These are phyloP conservation scores for Aproaerema taeniolella DNA, from an alignment of 2,888 invertebrate species.

Conservation along the genomic window DNA sequence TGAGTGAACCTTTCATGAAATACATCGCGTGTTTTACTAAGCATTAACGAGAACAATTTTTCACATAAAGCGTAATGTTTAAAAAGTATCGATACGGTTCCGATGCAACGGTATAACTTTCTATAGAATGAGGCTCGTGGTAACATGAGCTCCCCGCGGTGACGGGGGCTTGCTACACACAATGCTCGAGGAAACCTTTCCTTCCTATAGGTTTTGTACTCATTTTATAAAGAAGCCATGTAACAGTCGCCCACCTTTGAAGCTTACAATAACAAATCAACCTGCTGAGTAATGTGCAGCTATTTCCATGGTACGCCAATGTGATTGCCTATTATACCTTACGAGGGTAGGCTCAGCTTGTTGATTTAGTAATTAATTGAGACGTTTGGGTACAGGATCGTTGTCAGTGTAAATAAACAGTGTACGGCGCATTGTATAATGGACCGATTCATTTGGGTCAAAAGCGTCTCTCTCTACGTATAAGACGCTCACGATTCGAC, in stretches of 20 bases:
- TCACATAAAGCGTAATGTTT: no score
- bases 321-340: not conserved
- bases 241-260: slow-evolving; percentile 23
- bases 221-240: slow-evolving; percentile 55
- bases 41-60: no score
- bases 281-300: slow-evolving; percentile 1
- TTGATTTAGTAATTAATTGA: slow-evolving; percentile 33
- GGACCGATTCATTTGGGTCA: slow-evolving; percentile 29
- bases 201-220: slow-evolving; percentile 41
- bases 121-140: slow-evolving; percentile 15
- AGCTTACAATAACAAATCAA: slow-evolving; percentile 19
- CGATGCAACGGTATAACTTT: slow-evolving; percentile 5
- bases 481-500: not conserved
- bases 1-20: no score
- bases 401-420: slow-evolving; percentile 24
- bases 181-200: slow-evolving; percentile 60
- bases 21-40: no score
- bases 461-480: slow-evolving; percentile 5
- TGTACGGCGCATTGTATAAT: slow-evolving; percentile 9
- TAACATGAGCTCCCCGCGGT: slow-evolving; percentile 33
- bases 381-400: slow-evolving; percentile 20
- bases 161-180: slow-evolving; percentile 26
- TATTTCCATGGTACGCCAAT: slow-evolving; percentile 2
- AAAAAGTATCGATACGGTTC: not conserved
- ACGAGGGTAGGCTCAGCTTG: slow-evolving; percentile 28